Base-by-base conservation (phyloP, 1,140 invertebrate species). In the Heliconius hermathena region DNA sequence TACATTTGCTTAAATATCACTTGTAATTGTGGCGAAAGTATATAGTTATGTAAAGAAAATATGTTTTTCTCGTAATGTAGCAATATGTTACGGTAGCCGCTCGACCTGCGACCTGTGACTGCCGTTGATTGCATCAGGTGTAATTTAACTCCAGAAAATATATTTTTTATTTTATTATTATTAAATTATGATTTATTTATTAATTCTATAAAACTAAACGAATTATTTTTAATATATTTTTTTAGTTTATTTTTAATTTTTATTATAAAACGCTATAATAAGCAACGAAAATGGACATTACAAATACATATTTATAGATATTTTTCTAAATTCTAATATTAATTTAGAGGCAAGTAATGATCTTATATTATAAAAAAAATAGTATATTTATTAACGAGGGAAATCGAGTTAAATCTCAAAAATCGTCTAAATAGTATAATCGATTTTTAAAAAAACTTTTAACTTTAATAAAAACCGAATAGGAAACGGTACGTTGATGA, bases 11-110 rank as follows among this genome's bases (percentile, higher is more conserved):
- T 26, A 29, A 66, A 66, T n/a, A 29, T 66, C 60, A 66, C 26
- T 66, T 66, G 26, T 66, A 26, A 66, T 66, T 66, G 13, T 5
- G 22, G 60, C 26, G 54, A 38, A 60, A 76, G 54, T 41, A 26
- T 22, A 66, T 66, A 66, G 60, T 79, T 74, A 74, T 66, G 60
- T 49, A 74, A 74, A 74, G 60, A 46, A 33, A 74, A 13, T 26
- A 78, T 73, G 11, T 74, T 74, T 78, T 78, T 79, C 8, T 79
- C 52, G 36, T 74, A 71, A 74, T 71, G 41, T 49, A 57, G 73
- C 73, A 57, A 79, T 75, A 71, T 74, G 11, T 74, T 46, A 73
- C 73, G 78, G 73, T 71, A 73, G 78, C 49, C 74, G 78, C 33
- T 71, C 77, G 76, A 79, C 73, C 78, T 71, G 60, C 26, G 60